Evolutionary conservation across 2,113 vertebrate species (phyloP).

Genomic region (Eleginops maclovinus): DNA sequence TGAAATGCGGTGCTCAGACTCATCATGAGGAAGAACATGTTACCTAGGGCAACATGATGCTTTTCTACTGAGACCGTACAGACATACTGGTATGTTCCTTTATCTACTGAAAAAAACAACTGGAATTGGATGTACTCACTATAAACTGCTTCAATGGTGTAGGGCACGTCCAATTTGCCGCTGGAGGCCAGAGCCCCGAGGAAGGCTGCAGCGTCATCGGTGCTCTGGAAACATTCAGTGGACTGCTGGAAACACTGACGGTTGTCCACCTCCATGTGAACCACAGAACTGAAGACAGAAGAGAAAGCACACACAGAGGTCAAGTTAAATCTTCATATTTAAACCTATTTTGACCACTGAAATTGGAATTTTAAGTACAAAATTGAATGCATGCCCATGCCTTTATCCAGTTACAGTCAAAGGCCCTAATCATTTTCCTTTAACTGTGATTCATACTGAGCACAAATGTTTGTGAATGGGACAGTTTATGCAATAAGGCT

Average conservation of each 20-base stretch:
- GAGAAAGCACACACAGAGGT: slow-evolving; percentile 5
- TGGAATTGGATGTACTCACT: slow-evolving; percentile 84
- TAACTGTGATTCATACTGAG: neutral
- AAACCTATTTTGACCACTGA: neutral
- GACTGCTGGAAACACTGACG: slow-evolving; percentile 94
- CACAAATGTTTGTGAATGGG: neutral
- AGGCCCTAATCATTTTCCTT: neutral
- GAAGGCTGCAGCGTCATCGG: slow-evolving; percentile 93
- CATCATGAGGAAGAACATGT: too few relatives aligned
- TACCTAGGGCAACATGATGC: too few relatives aligned
- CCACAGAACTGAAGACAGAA: slow-evolving; percentile 86
- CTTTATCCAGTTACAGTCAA: neutral
- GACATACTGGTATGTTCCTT: too few relatives aligned
- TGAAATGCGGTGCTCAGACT: too few relatives aligned
- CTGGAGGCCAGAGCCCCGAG: slow-evolving; percentile 94
- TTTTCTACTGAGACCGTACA: too few relatives aligned
- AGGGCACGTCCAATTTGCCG: slow-evolving; percentile 92
- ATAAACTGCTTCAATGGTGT: slow-evolving; percentile 93
- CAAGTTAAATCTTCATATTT: neutral
- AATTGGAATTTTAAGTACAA: too few relatives aligned
- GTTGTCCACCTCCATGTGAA: slow-evolving; percentile 97
- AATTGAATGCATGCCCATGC: too few relatives aligned
- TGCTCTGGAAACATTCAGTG: slow-evolving; percentile 93
- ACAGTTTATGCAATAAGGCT: neutral
- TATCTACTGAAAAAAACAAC: too few relatives aligned